Conservation (phyloP, 2,888 invertebrate genomes). For the Teleiodes luculella region DNA sequence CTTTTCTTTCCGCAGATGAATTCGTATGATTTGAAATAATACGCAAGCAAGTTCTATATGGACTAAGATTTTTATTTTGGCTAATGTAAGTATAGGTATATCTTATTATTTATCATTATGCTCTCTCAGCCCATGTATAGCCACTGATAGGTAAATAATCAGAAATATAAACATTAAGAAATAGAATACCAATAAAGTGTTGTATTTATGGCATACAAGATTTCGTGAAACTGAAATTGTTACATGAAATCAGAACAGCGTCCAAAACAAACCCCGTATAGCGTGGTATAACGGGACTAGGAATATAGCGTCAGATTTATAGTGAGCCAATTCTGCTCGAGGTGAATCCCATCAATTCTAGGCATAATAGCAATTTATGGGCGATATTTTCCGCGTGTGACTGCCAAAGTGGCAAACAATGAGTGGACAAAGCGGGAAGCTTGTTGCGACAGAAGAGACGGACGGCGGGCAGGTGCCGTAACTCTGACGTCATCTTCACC, state of each 20-base stretch:
- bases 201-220: background rate
- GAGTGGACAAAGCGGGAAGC: constrained; percentile 21
- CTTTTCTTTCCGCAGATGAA: too few species aligned
- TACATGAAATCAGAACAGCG: background rate
- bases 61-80: too few species aligned
- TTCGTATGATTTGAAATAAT: too few species aligned
- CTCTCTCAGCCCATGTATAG: too few species aligned
- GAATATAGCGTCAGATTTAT: constrained; percentile 10
- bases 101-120: too few species aligned
- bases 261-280: constrained; percentile 5
- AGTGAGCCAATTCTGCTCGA: constrained; percentile 28
- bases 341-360: constrained; percentile 45
- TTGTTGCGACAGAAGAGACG: constrained; percentile 36
- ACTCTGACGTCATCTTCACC: background rate
- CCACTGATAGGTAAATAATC: background rate
- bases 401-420: constrained; percentile 57
- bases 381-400: constrained; percentile 48
- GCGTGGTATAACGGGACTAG: background rate
- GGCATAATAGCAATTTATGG: constrained; percentile 35
- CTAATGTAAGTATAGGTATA: too few species aligned
- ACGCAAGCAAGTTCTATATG: too few species aligned
- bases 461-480: constrained; percentile 14
- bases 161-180: too few species aligned
- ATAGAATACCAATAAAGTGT: background rate
- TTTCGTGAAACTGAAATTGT: background rate